Evolutionary conservation across 2,113 vertebrate species (phyloP), one percentile per base, ranked within the genome.

Genomic region (Paramormyrops kingsleyae): DNA sequence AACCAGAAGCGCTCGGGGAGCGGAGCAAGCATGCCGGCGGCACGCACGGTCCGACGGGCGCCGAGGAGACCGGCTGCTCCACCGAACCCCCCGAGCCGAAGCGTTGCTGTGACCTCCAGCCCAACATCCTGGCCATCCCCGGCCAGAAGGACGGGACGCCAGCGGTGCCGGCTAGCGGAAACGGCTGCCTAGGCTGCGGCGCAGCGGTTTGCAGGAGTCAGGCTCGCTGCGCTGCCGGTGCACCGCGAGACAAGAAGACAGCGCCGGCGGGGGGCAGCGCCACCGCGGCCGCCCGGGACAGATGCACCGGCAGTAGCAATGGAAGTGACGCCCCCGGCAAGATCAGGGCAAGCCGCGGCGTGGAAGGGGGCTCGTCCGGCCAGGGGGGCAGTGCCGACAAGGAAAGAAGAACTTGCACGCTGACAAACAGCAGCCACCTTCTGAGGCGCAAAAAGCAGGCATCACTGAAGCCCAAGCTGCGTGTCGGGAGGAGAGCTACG

Each of bases 31-130:
- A 88, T 87, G 77, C 87, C 44, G 62, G 93, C 94, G 94, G 92
- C 83, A 94, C 94, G 93, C 95, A 93, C 92, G 94, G 94, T 90
- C 94, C 94, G 91, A 93, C 93, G 85, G 94, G 95, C 91, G 94
- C 62, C 89, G 70, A 56, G 92, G 91, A 59, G 92, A 94, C 89
- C 91, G 93, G 5, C 92, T 92, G 90, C 92, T 92, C 47, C 50
- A 27, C 85, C 24, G 50, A 56, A 27, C n/a, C 27, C 3, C 52
- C 70, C 7, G 88, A 77, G 7, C 70, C 15, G 92, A 93, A 90
- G 91, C 90, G 77, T 87, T 89, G 89, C 88, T 89, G 90, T 50
- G 94, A 90, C 87, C 93, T 90, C n/a, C 89, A 87, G 50, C 31
- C 66, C n/a, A 90, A 85, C 53, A 91, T 92, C 89, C 49, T 92